These are phyloP conservation scores for Simalia tracyae DNA, from an alignment of 2,797 vertebrate species.

Conservation along the genomic window DNA sequence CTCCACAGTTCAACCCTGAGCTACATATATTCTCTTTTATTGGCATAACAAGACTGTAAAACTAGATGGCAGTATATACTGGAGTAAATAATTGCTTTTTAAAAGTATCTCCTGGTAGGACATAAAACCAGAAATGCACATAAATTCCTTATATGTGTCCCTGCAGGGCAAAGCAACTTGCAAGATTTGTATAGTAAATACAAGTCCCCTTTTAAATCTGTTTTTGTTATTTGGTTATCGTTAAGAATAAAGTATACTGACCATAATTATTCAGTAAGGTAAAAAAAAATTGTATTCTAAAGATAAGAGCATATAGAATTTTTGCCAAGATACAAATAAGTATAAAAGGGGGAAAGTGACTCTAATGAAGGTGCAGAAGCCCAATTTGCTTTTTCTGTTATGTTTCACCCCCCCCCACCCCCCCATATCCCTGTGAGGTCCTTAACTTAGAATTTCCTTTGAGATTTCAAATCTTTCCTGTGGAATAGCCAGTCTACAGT, in stretches of 20 bases:
- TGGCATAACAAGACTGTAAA: not conserved
- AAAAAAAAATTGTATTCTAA: not conserved
- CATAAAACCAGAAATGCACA: slow-evolving; percentile 37
- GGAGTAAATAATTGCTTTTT: slow-evolving; percentile 10
- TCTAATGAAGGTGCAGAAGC: not conserved
- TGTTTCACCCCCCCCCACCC: no score
- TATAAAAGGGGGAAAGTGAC: not conserved
- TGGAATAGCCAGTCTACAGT: not conserved
- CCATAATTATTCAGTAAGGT: not conserved
- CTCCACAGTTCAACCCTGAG: no score
- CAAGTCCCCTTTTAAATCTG: not conserved
- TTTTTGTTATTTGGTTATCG: slow-evolving; percentile 22
- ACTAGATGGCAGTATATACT: slow-evolving; percentile 61
- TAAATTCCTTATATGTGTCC: slow-evolving; percentile 41
- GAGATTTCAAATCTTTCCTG: not conserved
- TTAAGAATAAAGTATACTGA: slow-evolving; percentile 13
- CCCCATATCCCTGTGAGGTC: not conserved
- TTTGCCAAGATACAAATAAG: not conserved
- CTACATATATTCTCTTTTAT: no score
- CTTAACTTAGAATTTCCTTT: not conserved
- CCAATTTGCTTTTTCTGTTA: not conserved
- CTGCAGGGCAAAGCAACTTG: not conserved
- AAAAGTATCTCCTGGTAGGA: not conserved
- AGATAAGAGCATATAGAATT: not conserved
- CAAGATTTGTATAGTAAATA: not conserved